Evolutionary conservation across 2,888 invertebrate species (phyloP).

Genomic region (Aleiodes testaceus): DNA sequence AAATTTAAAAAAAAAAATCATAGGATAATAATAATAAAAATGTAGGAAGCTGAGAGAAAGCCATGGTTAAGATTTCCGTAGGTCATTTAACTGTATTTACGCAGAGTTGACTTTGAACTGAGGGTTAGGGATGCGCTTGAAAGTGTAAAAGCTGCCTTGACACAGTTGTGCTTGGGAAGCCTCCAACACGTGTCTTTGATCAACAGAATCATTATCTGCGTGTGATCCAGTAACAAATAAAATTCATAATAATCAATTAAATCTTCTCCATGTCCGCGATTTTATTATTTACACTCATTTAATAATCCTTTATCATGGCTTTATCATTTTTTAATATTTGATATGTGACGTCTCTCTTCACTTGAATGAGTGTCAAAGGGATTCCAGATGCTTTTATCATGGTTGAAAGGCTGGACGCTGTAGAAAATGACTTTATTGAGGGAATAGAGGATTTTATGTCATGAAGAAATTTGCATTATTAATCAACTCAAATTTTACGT

Average conservation of each 20-base stretch:
- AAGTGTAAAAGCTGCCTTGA: conserved; percentile 57
- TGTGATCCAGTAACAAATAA: conserved; percentile 13
- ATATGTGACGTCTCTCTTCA: background rate
- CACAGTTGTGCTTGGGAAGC: conserved; percentile 54
- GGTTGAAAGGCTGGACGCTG: too few relatives aligned
- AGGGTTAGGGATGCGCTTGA: conserved; percentile 48
- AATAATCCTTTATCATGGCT: background rate
- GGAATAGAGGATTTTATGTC: too few relatives aligned
- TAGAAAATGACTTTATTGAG: too few relatives aligned
- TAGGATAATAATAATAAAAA: conserved; percentile 3
- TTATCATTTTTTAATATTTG: background rate
- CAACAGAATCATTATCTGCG: conserved; percentile 36
- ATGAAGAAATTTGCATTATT: too few relatives aligned
- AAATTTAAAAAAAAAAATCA: background rate
- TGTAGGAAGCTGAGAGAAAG: conserved; percentile 1
- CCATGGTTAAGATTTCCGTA: conserved; percentile 25
- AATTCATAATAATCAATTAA: background rate
- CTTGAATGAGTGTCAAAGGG: too few relatives aligned
- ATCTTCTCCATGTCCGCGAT: background rate
- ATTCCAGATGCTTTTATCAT: too few relatives aligned
- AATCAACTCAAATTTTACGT: too few relatives aligned
- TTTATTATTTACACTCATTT: background rate
- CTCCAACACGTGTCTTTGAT: conserved; percentile 52
- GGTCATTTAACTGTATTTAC: conserved; percentile 53
- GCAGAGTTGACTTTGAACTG: conserved; percentile 53